A percentile compares a stretch with the other conserved stretches of the same genome.
These are phyloP conservation scores for Abramis brama DNA, from an alignment of 2,113 vertebrate species.

Conservation along the genomic window DNA sequence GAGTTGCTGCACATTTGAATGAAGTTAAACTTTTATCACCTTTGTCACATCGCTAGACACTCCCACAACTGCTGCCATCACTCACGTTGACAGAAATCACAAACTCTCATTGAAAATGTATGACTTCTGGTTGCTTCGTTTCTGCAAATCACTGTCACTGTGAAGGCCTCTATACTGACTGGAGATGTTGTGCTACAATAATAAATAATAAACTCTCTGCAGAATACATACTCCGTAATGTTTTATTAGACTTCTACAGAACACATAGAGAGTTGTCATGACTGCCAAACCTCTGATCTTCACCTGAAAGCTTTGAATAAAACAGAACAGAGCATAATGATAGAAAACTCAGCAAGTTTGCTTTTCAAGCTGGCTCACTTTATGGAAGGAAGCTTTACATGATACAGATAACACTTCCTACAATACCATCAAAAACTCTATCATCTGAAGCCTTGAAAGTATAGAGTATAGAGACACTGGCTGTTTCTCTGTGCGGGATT, in stretches of 20 bases:
- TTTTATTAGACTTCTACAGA: constrained; percentile 26
- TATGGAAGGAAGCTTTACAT: constrained; percentile 10
- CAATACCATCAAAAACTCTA: constrained; percentile 6
- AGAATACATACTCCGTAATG: constrained; percentile 19
- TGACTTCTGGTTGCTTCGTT: background rate
- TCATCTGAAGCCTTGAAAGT: constrained; percentile 31
- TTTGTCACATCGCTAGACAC: background rate
- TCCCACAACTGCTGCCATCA: background rate
- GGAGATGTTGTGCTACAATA: background rate
- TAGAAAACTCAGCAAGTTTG: constrained; percentile 1
- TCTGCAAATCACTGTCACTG: constrained; percentile 7
- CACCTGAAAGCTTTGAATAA: constrained; percentile 31
- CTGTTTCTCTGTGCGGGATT: constrained; percentile 1
- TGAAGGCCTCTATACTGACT: background rate
- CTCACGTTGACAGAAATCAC: background rate
- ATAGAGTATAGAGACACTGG: constrained; percentile 8
- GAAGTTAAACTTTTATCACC: background rate
- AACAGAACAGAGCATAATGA: constrained; percentile 21
- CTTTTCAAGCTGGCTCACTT: constrained; percentile 30
- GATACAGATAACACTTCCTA: background rate
- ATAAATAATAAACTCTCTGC: constrained; percentile 27
- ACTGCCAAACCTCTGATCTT: constrained; percentile 31
- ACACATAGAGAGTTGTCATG: constrained; percentile 22
- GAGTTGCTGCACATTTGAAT: background rate
- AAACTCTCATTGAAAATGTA: background rate